These are phyloP conservation scores for Phortica magna DNA, from an alignment of 2,888 invertebrate species.

Conservation along the genomic window DNA sequence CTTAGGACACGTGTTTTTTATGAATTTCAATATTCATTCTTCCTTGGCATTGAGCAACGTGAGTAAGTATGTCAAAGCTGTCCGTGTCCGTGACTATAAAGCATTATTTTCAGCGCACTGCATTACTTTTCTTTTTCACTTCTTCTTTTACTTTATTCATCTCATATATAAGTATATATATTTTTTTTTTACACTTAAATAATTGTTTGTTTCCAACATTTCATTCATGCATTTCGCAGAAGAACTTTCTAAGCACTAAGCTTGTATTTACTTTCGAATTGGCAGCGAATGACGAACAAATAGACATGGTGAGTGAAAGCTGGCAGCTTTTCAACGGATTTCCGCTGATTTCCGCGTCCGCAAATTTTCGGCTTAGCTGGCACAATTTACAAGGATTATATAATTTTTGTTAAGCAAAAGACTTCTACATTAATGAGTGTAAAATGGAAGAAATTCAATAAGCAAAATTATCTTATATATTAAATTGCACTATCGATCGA, in stretches of 20 bases:
- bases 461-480: too few relatives aligned
- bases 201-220: background rate
- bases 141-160: constrained; percentile 4
- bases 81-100: constrained; percentile 5
- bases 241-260: background rate
- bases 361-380: too few relatives aligned
- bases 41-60: constrained; percentile 2
- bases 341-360: background rate
- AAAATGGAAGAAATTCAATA: too few relatives aligned
- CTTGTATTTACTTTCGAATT: background rate
- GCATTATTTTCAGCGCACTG: constrained; percentile 8
- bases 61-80: constrained; percentile 1
- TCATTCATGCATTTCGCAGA: background rate
- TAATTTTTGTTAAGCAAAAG: too few relatives aligned
- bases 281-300: background rate
- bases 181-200: background rate
- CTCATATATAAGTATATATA: background rate
- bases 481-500: too few relatives aligned
- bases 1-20: constrained; percentile 44
- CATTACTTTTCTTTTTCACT: background rate
- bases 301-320: background rate
- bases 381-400: too few relatives aligned
- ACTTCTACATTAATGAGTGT: too few relatives aligned
- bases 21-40: background rate
- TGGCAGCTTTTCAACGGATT: background rate